Percentiles rank a stretch among this genome's conserved stretches.
phyloP scores from a whole-genome alignment of 1,140 invertebrate species.

The Carcinoscorpius rotundicauda region DNA sequence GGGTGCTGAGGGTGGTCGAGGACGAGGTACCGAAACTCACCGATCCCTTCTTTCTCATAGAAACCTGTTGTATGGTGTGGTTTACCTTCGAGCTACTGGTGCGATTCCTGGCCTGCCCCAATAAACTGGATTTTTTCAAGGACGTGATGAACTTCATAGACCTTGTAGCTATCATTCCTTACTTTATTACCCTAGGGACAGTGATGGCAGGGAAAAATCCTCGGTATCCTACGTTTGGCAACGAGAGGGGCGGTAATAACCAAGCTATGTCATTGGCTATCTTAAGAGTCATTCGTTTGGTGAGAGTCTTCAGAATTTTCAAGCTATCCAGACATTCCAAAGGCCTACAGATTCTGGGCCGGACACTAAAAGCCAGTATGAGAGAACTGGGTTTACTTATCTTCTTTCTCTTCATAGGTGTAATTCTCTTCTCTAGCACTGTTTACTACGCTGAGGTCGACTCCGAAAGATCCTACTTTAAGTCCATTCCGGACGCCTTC shows the following conservation, averaged over 20 bases:
- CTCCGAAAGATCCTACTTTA: constrained; percentile 88
- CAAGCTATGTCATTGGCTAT: constrained; percentile 96
- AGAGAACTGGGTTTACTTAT: constrained; percentile 98
- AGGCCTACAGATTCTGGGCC: constrained; percentile 90
- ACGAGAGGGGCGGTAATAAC: constrained; percentile 38
- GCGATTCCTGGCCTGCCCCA: constrained; percentile 94
- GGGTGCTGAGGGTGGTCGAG: constrained; percentile 86
- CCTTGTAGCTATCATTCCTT: constrained; percentile 98
- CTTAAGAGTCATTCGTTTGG: constrained; percentile 89
- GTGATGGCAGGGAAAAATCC: constrained; percentile 88
- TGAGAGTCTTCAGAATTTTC: constrained; percentile 97
- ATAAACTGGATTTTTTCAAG: constrained; percentile 95
- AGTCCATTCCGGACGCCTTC: constrained; percentile 93
- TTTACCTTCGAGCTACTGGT: constrained; percentile 97
- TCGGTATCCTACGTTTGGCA: constrained; percentile 30
- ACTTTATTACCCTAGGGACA: constrained; percentile 97
- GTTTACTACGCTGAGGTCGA: constrained; percentile 98
- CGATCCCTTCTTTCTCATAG: constrained; percentile 95
- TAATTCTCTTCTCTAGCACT: constrained; percentile 93
- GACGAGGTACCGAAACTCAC: constrained; percentile 91
- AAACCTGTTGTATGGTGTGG: constrained; percentile 96
- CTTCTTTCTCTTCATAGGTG: constrained; percentile 99
- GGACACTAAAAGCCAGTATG: constrained; percentile 98
- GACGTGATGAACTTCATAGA: constrained; percentile 99
- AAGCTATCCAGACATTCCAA: constrained; percentile 95